Base-by-base conservation (phyloP, 2,797 vertebrate genomes). In the Liasis olivaceus region DNA sequence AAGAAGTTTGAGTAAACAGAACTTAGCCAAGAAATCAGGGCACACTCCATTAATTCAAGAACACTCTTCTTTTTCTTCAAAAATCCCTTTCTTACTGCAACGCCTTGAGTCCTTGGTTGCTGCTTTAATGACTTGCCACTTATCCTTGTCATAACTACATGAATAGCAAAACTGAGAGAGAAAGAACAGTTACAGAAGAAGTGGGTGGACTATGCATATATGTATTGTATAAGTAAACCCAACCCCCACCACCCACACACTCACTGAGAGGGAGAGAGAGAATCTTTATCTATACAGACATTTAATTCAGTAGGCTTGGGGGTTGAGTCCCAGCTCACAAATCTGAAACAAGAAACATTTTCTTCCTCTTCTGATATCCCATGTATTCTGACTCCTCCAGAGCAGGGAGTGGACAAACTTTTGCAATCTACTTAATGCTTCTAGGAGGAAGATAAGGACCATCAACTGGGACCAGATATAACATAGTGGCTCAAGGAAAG, bases 1-100 rank as follows among this genome's bases (percentile, higher is more conserved):
- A 97, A 97, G 97, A 95, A 26, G 95, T 95, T 97, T 97, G 96
- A 95, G 31, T 98, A 98, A 98, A 98, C 97, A 98, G 97, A 97
- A 97, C 95, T 97, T 96, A 95, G 95, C 64, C 92, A 93, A 94
- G 89, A 97, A 96, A 97, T 98, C 97, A 96, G 96, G 56, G 14
- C 87, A 92, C 98, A 98, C 98, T 96, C 97, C 97, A 98, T 98
- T 97, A 97, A 98, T 97, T 98, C 96, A 95, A 96, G 97, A 97
- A 97, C 97, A 97, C 97, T 97, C 96, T 54, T 95, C 95, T 92
- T 89, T 93, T 11, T 97, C 97, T 98, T 98, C 98, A 98, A 98
- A 98, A 96, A 94, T 91, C 93, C 60, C 85, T 89, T 95, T 63
- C 69, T 96, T 92, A 96, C 94, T 51, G 96, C 94, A 96, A 96